Percentiles rank a stretch among this genome's conserved stretches.
Conservation (phyloP, 2,888 invertebrate genomes). For the Antheraea yamamai region DNA sequence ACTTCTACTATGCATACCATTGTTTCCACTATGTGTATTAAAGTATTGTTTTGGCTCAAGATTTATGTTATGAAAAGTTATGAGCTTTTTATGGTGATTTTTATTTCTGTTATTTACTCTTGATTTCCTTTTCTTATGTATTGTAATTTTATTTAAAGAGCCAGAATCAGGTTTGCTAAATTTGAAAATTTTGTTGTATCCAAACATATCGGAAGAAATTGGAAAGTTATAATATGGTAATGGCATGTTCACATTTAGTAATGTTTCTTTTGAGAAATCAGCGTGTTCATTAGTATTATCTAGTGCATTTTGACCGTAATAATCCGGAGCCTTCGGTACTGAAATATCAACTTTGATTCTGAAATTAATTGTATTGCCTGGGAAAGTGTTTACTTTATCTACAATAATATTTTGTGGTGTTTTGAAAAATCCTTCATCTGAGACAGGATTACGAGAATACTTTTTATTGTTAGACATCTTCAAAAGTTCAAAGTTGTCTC, state of each 20-base stretch:
- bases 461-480: slow-evolving; percentile 28
- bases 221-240: slow-evolving; percentile 61
- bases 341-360: slow-evolving; percentile 69
- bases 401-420: slow-evolving; percentile 4
- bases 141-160: slow-evolving; percentile 59
- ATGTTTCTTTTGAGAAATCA: slow-evolving; percentile 51
- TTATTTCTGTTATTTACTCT: slow-evolving; percentile 54
- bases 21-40: slow-evolving; percentile 36
- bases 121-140: slow-evolving; percentile 71
- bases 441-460: slow-evolving; percentile 13
- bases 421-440: slow-evolving; percentile 17
- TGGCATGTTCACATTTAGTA: slow-evolving; percentile 52
- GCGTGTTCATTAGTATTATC: slow-evolving; percentile 29
- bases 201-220: slow-evolving; percentile 55
- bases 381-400: slow-evolving; percentile 8
- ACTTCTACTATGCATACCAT: slow-evolving; percentile 34
- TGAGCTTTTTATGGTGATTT: slow-evolving; percentile 64
- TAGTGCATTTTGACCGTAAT: slow-evolving; percentile 24
- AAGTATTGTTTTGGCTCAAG: slow-evolving; percentile 46
- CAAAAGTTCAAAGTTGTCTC: slow-evolving; percentile 31
- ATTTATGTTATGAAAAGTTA: slow-evolving; percentile 61
- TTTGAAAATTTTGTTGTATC: slow-evolving; percentile 45
- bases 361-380: slow-evolving; percentile 58
- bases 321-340: slow-evolving; percentile 54
- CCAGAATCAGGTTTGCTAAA: slow-evolving; percentile 44